A percentile compares a stretch with the other conserved stretches of the same genome.
Evolutionary conservation across 1,140 invertebrate genomes (phyloP).

Genomic region (Drosophila saltans): DNA sequence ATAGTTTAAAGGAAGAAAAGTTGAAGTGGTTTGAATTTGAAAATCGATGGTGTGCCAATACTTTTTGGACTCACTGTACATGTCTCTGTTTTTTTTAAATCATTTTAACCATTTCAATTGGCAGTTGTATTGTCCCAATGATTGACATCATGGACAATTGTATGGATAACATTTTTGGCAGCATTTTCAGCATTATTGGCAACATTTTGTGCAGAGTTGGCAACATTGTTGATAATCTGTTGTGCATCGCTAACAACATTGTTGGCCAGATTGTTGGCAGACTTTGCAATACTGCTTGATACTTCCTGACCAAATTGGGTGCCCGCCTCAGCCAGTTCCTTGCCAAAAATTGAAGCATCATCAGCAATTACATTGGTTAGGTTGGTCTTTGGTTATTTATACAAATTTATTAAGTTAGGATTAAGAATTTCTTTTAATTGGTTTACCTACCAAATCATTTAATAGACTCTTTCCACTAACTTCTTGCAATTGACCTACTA

Average conservation of each 20-base stretch:
- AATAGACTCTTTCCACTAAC: constrained; percentile 43
- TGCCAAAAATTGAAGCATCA: constrained; percentile 35
- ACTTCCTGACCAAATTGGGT: constrained; percentile 13
- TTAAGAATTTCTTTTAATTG: no score
- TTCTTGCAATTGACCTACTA: constrained; percentile 26
- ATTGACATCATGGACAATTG: constrained; percentile 10
- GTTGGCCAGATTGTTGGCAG: constrained; percentile 10
- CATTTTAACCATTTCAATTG: neutral
- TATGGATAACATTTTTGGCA: constrained; percentile 25
- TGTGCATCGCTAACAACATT: constrained; percentile 20
- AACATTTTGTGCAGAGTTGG: constrained; percentile 23
- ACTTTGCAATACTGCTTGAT: constrained; percentile 16
- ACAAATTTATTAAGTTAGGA: no score
- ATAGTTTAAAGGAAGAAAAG: no score
- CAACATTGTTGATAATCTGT: constrained; percentile 13
- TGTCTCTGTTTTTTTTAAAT: no score
- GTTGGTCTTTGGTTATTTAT: no score
- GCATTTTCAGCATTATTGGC: constrained; percentile 26
- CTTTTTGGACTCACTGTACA: no score
- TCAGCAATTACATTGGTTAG: constrained; percentile 41
- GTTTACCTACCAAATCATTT: constrained; percentile 29
- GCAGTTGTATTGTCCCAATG: constrained; percentile 8
- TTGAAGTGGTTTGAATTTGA: no score
- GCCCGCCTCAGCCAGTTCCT: constrained; percentile 36
- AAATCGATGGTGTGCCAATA: no score